Conservation (phyloP, 2,888 invertebrate species). For the Alsophila aescularia region DNA sequence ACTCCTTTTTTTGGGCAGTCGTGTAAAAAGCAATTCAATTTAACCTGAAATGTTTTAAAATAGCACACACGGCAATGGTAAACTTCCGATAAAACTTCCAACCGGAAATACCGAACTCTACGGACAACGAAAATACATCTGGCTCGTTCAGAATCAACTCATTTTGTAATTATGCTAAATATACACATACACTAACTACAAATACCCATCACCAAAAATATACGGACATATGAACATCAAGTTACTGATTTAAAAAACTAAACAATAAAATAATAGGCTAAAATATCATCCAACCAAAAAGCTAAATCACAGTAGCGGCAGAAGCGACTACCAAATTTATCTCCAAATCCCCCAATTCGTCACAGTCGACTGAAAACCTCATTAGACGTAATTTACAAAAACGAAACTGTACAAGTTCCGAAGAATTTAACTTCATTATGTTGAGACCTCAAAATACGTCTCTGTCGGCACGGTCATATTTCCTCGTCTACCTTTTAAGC, state of each 20-base stretch:
- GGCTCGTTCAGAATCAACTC: background rate
- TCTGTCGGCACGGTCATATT: constrained; percentile 38
- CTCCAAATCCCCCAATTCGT: constrained; percentile 17
- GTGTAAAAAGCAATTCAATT: background rate
- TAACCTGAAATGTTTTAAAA: background rate
- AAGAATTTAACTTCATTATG: constrained; percentile 33
- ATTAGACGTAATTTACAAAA: constrained; percentile 25
- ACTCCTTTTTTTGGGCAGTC: too few relatives aligned
- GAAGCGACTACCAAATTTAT: constrained; percentile 10
- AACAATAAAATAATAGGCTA: background rate
- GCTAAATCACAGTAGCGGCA: constrained; percentile 6
- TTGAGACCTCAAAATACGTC: constrained; percentile 34
- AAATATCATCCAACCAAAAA: background rate
- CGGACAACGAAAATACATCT: background rate
- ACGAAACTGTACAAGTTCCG: constrained; percentile 21
- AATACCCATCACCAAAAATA: background rate
- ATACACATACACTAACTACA: too few relatives aligned
- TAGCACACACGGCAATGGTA: background rate
- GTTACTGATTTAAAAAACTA: too few relatives aligned
- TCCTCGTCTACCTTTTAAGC: constrained; percentile 39
- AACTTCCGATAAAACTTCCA: background rate
- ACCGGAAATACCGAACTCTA: background rate
- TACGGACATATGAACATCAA: background rate
- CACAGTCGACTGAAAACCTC: constrained; percentile 15
- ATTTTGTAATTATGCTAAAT: background rate